Evolutionary conservation across 1,140 invertebrate genomes (phyloP), one percentile per base, ranked within the genome.

Genomic region (Drosophila quadrilineata): DNA sequence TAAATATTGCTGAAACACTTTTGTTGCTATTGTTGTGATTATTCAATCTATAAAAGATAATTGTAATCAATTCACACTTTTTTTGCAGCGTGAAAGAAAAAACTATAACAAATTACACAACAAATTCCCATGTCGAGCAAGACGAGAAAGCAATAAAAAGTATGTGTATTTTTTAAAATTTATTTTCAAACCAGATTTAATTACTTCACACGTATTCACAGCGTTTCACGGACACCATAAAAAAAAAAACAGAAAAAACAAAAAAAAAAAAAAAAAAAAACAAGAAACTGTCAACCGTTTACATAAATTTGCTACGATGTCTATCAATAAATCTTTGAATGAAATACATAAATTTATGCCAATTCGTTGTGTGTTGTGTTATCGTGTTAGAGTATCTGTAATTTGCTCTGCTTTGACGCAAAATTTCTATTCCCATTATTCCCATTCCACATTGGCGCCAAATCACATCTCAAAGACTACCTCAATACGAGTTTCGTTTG

Each of bases 401-500:
- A 3, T 28, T 43, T 56, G 53, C 53, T 17, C 8, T 12, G 12
- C n/a, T n/a, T n/a, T n/a, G n/a, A n/a, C n/a, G 17, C 22, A 36
- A 52, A 60, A 29, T 57, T 38, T 49, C 29, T 41, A 62, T 69
- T 54, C 45, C 28, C 10, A 22, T 33, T 38, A 54, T 48, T 46
- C 43, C 12, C 19, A 36, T 10, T 19, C 26, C 31, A 19, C 48
- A 36, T 46, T 64, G 50, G 53, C 49, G 45, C 38, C 58, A 72
- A 60, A 70, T 82, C 63, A n/a, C n/a, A n/a, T n/a, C 72, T 53
- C 75, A 84, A 84, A 84, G 79, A 84, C 79, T 84, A 84, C 79
- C 79, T 75, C 79, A 84, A 84, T 84, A 79, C 79, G 71, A 79
- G 79, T 84, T 74, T 84, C 54, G 79, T 84, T n/a, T 84, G 75